A percentile compares a stretch with the other conserved stretches of the same genome.
phyloP scores from a whole-genome alignment of 35 echinoderm and acorn worm species.

The Hemicentrotus pulcherrimus region DNA sequence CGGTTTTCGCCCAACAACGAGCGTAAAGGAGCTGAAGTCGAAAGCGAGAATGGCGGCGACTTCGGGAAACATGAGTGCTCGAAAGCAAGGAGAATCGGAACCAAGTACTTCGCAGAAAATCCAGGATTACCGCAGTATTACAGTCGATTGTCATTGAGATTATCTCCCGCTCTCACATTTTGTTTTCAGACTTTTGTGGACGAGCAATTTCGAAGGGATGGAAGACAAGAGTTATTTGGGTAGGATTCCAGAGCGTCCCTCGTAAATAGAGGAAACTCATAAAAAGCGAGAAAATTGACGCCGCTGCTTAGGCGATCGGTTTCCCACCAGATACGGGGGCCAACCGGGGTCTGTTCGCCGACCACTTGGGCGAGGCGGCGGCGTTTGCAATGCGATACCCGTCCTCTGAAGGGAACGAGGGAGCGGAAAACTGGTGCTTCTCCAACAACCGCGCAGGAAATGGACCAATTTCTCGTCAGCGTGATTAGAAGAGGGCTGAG shows the following conservation, averaged over 20 bases:
- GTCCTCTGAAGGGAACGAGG: not conserved
- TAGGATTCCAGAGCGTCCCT: not conserved
- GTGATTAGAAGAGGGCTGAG: not conserved
- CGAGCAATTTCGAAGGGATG: not conserved
- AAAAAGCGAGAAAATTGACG: constrained; percentile 39
- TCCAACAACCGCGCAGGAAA: constrained; percentile 27
- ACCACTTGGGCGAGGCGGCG: constrained; percentile 32
- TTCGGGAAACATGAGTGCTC: constrained; percentile 41
- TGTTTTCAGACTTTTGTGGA: not conserved
- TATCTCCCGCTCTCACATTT: not conserved
- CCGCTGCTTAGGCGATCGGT: constrained; percentile 32
- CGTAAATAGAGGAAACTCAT: constrained; percentile 39
- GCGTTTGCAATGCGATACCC: constrained; percentile 42
- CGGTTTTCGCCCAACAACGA: not conserved
- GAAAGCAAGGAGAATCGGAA: constrained; percentile 18
- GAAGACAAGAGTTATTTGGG: constrained; percentile 28
- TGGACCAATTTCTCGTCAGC: constrained; percentile 45
- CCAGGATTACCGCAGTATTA: constrained; percentile 19
- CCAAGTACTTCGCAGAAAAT: not conserved
- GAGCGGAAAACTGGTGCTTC: constrained; percentile 44
- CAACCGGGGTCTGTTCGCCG: not conserved
- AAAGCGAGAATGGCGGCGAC: not conserved
- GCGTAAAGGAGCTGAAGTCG: not conserved
- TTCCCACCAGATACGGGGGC: constrained; percentile 44
- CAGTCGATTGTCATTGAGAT: constrained; percentile 35